Percentiles rank a stretch among this genome's conserved stretches.
These are phyloP conservation scores for Paramormyrops kingsleyae DNA, from an alignment of 2,113 vertebrate species.

Conservation along the genomic window DNA sequence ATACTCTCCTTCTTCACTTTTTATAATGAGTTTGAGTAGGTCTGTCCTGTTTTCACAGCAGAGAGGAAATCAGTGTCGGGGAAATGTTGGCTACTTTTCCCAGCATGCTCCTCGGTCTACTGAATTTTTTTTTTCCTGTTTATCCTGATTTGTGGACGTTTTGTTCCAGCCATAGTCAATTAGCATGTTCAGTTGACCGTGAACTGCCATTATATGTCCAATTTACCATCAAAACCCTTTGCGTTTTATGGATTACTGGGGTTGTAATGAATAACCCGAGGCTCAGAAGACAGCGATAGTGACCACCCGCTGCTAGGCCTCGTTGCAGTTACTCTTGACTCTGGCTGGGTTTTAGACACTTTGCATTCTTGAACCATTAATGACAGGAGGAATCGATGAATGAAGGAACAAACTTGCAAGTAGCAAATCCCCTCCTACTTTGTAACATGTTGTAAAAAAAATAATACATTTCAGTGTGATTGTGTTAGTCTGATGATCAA, in stretches of 20 bases:
- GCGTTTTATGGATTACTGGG: neutral
- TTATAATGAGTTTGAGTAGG: neutral
- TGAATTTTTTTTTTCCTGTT: neutral
- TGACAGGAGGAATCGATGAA: neutral
- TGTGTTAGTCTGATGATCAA: constrained; percentile 9
- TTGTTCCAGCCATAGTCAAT: neutral
- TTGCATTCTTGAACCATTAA: neutral
- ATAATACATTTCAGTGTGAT: constrained; percentile 10
- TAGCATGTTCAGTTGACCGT: neutral
- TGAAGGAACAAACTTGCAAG: neutral
- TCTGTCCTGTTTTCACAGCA: neutral
- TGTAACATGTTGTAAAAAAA: constrained; percentile 3
- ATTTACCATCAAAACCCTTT: neutral
- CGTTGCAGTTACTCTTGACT: neutral
- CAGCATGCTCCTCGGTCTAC: neutral
- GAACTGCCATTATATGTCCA: neutral
- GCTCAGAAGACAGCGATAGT: neutral
- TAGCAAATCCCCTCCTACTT: neutral
- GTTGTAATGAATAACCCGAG: neutral
- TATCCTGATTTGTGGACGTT: neutral
- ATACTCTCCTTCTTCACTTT: constrained; percentile 31
- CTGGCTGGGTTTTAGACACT: neutral
- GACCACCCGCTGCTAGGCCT: neutral
- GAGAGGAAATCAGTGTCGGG: neutral
- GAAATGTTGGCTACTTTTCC: neutral